Percentiles rank a stretch among this genome's conserved stretches.
These are phyloP conservation scores for Fulica atra DNA, from an alignment of 2,113 vertebrate genomes.

Conservation along the genomic window DNA sequence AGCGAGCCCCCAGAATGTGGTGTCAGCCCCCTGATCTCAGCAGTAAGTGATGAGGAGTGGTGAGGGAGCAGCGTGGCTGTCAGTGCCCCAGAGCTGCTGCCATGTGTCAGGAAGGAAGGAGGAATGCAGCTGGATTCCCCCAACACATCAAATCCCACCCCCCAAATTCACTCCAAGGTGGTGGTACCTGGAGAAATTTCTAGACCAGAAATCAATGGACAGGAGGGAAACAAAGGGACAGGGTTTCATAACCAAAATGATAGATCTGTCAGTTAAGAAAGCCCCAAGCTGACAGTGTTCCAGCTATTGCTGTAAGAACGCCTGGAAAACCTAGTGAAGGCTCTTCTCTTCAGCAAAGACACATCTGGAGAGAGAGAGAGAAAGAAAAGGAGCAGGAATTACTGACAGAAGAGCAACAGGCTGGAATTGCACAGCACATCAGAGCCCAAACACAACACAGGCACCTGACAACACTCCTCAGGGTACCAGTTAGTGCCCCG, in stretches of 20 bases:
- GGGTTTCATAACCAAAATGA: not conserved
- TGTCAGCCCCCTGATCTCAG: not conserved
- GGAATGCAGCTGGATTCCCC: not conserved
- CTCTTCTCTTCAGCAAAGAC: not conserved
- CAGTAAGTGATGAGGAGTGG: not conserved
- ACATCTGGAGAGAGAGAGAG: not conserved
- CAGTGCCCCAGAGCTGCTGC: not conserved
- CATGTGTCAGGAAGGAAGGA: not conserved
- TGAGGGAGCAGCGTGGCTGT: not conserved
- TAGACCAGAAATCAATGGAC: not conserved
- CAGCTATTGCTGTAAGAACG: slow-evolving; percentile 21
- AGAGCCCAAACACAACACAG: accelerated
- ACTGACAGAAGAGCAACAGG: not conserved
- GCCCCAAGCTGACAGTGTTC: not conserved
- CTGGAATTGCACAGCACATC: not conserved
- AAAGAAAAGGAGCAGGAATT: not conserved
- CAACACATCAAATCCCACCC: not conserved
- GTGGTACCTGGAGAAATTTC: not conserved
- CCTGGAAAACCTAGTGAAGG: not conserved
- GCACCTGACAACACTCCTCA: not conserved
- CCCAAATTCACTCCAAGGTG: not conserved
- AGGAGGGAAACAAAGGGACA: not conserved
- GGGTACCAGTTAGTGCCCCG: accelerated
- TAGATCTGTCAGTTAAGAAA: slow-evolving; percentile 8
- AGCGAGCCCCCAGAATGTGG: not conserved